These are phyloP conservation scores for Pachydiplax longipennis DNA, from an alignment of 2,888 invertebrate species.

Conservation along the genomic window DNA sequence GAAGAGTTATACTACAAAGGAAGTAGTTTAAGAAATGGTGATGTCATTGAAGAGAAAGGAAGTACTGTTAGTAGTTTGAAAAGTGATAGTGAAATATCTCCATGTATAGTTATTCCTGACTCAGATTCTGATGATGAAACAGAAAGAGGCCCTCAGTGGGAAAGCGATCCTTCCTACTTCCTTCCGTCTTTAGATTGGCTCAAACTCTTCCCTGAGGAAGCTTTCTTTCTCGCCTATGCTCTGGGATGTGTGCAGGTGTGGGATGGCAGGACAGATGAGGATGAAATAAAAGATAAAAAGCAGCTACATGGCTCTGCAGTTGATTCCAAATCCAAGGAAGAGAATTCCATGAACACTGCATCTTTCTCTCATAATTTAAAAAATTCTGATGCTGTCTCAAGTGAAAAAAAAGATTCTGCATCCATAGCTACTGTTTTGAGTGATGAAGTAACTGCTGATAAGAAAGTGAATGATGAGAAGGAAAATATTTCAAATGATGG, in stretches of 20 bases:
- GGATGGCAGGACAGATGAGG: conserved; percentile 53
- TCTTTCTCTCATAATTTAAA: background rate
- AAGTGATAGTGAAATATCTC: background rate
- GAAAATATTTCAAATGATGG: background rate
- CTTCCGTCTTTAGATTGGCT: background rate
- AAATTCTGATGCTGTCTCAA: background rate
- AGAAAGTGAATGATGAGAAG: background rate
- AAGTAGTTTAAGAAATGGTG: background rate
- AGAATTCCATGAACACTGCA: no score
- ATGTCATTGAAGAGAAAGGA: no score
- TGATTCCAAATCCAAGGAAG: no score
- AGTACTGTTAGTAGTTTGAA: background rate
- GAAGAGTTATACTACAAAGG: background rate
- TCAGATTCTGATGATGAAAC: background rate
- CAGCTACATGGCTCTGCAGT: no score
- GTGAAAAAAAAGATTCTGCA: background rate
- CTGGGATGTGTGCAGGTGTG: conserved; percentile 72
- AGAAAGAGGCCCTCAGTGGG: background rate
- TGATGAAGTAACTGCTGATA: background rate
- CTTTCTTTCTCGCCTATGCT: conserved; percentile 75
- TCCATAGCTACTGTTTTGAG: background rate
- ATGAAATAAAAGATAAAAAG: background rate
- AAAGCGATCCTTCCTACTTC: background rate
- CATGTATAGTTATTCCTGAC: conserved; percentile 6
- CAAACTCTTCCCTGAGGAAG: conserved; percentile 69